A percentile compares a stretch with the other conserved stretches of the same genome.
Evolutionary conservation across 1,140 invertebrate genomes (phyloP).

Genomic region (Drosophila melanogaster): Release_6_plus_ISO1_MT NT_033777.3:30901501-30902000

Average conservation of each 20-base stretch:
- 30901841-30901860: background rate
- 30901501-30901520: too few species aligned
- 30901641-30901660: too few species aligned
- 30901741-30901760: too few species aligned
- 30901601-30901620: background rate
- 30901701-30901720: too few species aligned
- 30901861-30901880: slow-evolving; percentile 19
- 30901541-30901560: too few species aligned
- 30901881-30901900: slow-evolving; percentile 1
- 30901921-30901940: slow-evolving; percentile 35
- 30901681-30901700: too few species aligned
- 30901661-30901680: too few species aligned
- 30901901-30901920: slow-evolving; percentile 30
- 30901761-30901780: too few species aligned
- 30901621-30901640: background rate
- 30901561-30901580: background rate
- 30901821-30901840: background rate
- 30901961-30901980: slow-evolving; percentile 18
- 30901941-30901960: slow-evolving; percentile 29
- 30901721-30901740: too few species aligned
- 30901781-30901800: too few species aligned
- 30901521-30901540: too few species aligned
- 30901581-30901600: background rate
- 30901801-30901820: slow-evolving; percentile 1
- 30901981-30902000: slow-evolving; percentile 42